A percentile compares a stretch with the other conserved stretches of the same genome.
Conservation (phyloP, 1,140 invertebrate species). For the Prorops nasuta region DNA sequence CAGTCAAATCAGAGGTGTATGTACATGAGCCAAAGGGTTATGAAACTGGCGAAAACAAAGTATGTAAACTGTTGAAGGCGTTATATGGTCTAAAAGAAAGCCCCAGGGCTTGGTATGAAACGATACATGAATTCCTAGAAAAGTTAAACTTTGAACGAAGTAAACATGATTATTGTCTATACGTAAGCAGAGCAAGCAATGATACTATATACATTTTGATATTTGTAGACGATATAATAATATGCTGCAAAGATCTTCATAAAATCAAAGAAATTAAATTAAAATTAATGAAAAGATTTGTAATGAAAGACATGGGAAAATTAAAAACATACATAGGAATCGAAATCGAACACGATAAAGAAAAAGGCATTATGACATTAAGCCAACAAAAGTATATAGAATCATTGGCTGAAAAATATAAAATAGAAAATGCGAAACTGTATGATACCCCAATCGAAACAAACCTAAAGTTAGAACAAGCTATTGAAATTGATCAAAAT, state of each 20-base stretch:
- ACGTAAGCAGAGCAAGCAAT: conserved; percentile 24
- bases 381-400: conserved; percentile 46
- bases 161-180: conserved; percentile 16
- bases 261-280: conserved; percentile 32
- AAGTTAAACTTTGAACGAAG: conserved; percentile 9
- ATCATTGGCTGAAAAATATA: conserved; percentile 40
- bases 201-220: conserved; percentile 22
- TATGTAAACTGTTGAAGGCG: conserved; percentile 27
- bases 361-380: conserved; percentile 30
- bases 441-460: conserved; percentile 43
- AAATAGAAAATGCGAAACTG: conserved; percentile 26
- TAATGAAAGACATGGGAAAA: conserved; percentile 39
- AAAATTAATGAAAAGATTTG: conserved; percentile 34
- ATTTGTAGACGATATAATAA: conserved; percentile 18
- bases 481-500: conserved; percentile 9
- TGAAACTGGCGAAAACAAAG: conserved; percentile 29
- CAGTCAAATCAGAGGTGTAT: conserved; percentile 45
- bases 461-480: conserved; percentile 25
- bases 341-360: conserved; percentile 36
- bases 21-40: conserved; percentile 47
- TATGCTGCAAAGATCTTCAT: conserved; percentile 16
- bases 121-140: conserved; percentile 27
- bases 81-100: conserved; percentile 29
- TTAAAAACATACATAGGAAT: conserved; percentile 24
- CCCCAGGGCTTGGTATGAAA: conserved; percentile 32